phyloP scores from a whole-genome alignment of 2,888 invertebrate species.

The Archips crataeganus region DNA sequence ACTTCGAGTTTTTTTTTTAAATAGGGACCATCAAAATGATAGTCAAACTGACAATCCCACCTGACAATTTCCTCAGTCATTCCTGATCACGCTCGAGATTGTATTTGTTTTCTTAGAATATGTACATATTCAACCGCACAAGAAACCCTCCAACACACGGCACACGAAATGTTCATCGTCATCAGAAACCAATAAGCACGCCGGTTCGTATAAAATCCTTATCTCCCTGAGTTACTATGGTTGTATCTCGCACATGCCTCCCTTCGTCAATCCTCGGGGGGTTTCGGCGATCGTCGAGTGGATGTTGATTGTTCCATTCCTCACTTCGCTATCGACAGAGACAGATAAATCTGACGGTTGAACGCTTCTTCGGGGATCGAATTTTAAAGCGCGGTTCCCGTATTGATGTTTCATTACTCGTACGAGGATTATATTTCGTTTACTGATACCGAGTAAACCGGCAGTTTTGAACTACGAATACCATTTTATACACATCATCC shows the following conservation, averaged over 20 bases:
- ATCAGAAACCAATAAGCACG: constrained; percentile 14
- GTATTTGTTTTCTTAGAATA: no score
- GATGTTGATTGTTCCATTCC: constrained; percentile 40
- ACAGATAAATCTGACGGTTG: constrained; percentile 31
- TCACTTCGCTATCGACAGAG: constrained; percentile 27
- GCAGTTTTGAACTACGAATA: no score
- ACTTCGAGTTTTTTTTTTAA: no score
- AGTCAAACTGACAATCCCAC: no score
- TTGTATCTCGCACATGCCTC: background rate
- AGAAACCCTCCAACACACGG: background rate
- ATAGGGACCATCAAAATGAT: no score
- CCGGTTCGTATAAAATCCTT: constrained; percentile 10
- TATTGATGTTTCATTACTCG: constrained; percentile 6
- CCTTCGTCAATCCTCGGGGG: constrained; percentile 33
- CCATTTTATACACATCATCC: no score
- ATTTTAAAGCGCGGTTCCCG: constrained; percentile 13
- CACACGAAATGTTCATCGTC: background rate
- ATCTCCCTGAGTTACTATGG: constrained; percentile 2
- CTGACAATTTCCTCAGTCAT: no score
- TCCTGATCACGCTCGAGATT: no score
- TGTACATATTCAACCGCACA: no score
- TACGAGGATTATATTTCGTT: background rate
- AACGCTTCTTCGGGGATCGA: constrained; percentile 5
- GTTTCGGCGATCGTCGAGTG: constrained; percentile 31
- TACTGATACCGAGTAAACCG: background rate